These are phyloP conservation scores for Erythrolamprus reginae DNA, from an alignment of 2,113 vertebrate species.

Conservation along the genomic window DNA sequence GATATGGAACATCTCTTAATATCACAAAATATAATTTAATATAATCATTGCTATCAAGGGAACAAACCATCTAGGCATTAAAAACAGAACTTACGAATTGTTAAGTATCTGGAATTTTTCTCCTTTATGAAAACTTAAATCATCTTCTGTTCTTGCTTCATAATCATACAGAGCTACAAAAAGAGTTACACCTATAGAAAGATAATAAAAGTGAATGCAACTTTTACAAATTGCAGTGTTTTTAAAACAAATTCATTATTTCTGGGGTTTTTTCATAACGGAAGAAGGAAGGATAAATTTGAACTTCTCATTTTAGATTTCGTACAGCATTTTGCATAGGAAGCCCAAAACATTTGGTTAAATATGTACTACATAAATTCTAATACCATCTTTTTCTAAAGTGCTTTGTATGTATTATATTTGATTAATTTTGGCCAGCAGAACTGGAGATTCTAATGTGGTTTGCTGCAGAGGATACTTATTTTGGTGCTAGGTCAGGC, in stretches of 20 bases:
- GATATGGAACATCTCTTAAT: background rate
- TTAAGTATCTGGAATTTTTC: slow-evolving; percentile 97
- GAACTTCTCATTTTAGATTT: background rate
- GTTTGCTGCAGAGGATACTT: background rate
- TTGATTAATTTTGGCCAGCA: background rate
- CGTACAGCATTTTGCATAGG: background rate
- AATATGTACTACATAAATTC: background rate
- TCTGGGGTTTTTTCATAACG: background rate
- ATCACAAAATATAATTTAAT: background rate
- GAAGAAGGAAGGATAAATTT: background rate
- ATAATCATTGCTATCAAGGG: background rate
- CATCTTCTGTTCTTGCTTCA: slow-evolving; percentile 94
- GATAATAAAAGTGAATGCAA: slow-evolving; percentile 28
- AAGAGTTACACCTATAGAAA: slow-evolving; percentile 86
- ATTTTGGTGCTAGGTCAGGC: background rate
- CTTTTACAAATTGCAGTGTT: background rate
- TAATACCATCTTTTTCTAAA: background rate
- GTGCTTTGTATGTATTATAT: background rate
- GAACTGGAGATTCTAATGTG: background rate
- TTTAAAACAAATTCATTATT: background rate
- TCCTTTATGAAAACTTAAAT: slow-evolving; percentile 96
- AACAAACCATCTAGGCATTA: background rate
- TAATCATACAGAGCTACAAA: slow-evolving; percentile 98
- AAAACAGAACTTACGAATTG: slow-evolving; percentile 88
- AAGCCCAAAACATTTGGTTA: background rate